A percentile compares a stretch with the other conserved stretches of the same genome.
phyloP scores from a whole-genome alignment of 1,140 invertebrate species.

The Drosophila prosaltans region DNA sequence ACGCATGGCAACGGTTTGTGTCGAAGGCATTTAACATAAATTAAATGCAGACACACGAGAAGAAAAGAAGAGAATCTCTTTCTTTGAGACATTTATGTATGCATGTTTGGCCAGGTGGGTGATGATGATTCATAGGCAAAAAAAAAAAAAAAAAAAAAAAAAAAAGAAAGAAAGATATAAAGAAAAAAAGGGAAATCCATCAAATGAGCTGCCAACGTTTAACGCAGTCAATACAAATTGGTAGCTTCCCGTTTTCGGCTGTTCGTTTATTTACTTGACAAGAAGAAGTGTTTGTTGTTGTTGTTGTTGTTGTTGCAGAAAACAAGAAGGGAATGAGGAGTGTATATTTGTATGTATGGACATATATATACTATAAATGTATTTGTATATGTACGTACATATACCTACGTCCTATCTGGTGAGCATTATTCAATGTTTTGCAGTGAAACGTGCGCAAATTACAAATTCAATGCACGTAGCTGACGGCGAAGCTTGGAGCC shows the following conservation, averaged over 20 bases:
- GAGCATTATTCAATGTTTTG: constrained; percentile 80
- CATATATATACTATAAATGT: too few relatives aligned
- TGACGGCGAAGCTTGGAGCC: constrained; percentile 60
- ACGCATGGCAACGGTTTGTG: constrained; percentile 35
- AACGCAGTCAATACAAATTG: constrained; percentile 73
- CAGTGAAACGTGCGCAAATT: constrained; percentile 75
- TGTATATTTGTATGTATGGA: too few relatives aligned
- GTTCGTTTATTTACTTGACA: constrained; percentile 69
- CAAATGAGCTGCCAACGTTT: constrained; percentile 77
- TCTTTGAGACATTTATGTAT: constrained; percentile 44
- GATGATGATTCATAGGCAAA: constrained; percentile 65
- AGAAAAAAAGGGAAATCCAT: constrained; percentile 63
- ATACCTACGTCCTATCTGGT: constrained; percentile 53
- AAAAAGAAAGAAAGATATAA: too few relatives aligned
- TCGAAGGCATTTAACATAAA: constrained; percentile 53
- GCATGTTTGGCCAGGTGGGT: background rate
- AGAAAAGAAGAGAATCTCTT: constrained; percentile 24
- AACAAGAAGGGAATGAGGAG: too few relatives aligned
- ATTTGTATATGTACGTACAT: background rate
- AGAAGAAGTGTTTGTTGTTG: constrained; percentile 48
- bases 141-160: too few relatives aligned
- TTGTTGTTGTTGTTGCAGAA: background rate
- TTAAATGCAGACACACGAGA: constrained; percentile 44
- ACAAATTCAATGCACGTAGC: constrained; percentile 79
- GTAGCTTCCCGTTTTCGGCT: constrained; percentile 41